Evolutionary conservation across 2,113 vertebrate genomes (phyloP), one percentile per base, ranked within the genome.

Genomic region (Choloepus hoffmanni): DNA sequence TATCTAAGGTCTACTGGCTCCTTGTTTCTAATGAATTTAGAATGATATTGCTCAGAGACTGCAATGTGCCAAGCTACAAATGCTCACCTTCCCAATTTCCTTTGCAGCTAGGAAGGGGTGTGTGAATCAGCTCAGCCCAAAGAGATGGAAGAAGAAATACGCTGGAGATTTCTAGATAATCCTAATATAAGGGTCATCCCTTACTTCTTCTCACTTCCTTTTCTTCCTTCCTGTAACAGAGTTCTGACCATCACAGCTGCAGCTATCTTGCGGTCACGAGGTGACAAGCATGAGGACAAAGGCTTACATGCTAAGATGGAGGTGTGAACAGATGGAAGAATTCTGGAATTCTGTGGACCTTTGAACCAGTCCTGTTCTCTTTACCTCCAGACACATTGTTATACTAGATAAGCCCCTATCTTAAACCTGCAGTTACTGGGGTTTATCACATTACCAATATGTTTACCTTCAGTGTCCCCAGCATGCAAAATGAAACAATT

Each of bases 1-100:
- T 73, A 62, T 23, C 7, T 1, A 5, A n/a, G 21, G 11, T 90
- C 55, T 68, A 55, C 63, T 70, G 24, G 86, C 76, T 68, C 62
- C 55, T 87, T 92, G 53, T 92, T 96, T 95, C 82, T 55, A 92
- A 14, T 73, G 2, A 84, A n/a, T 50, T 48, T 6, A 87, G 76
- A 85, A 65, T 94, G 62, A 86, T 83, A 68, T n/a, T 88, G 6
- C 89, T 92, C 55, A 58, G 43, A n/a, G 62, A 62, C 33, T 90
- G 19, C 73, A 81, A 48, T 70, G 43, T 45, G 62, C 12, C 43
- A 73, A 95, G 58, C 48, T 95, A 95, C 93, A 96, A 73, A 85
- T 78, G 92, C 23, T 53, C 40, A 58, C 36, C 58, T 90, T 92
- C 62, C 23, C 28, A 73, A 21, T 83, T 85, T 89, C 43, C 43